Evolutionary conservation across 2,888 invertebrate genomes (phyloP).

Genomic region (Thymelicus lineola): DNA sequence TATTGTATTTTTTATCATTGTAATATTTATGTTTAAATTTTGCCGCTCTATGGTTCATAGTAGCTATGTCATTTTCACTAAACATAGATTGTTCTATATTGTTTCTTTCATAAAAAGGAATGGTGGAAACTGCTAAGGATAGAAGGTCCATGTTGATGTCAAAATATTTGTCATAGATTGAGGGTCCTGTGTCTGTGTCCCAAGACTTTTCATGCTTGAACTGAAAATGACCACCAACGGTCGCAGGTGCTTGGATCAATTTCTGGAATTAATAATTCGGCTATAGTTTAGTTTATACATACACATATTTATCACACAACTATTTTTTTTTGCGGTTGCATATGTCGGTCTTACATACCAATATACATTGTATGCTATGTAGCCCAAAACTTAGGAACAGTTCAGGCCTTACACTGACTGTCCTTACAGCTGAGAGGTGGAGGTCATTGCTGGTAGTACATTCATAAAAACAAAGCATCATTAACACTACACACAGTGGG

Average conservation of each 20-base stretch:
- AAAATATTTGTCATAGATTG: conserved; percentile 77
- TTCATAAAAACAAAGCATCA: too few species aligned
- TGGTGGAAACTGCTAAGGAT: conserved; percentile 64
- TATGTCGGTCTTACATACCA: too few species aligned
- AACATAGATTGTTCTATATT: conserved; percentile 62
- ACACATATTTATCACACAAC: too few species aligned
- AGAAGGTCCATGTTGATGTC: conserved; percentile 72
- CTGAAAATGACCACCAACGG: conserved; percentile 79
- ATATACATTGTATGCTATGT: too few species aligned
- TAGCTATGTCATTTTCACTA: conserved; percentile 64
- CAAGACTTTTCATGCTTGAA: conserved; percentile 82
- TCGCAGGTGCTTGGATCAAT: conserved; percentile 70
- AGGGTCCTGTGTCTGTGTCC: conserved; percentile 66
- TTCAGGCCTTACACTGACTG: too few species aligned
- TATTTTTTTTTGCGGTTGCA: too few species aligned
- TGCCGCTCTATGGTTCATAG: conserved; percentile 70
- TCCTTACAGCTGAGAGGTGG: too few species aligned
- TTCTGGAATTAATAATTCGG: conserved; percentile 58
- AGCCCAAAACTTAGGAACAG: too few species aligned
- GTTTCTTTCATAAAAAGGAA: conserved; percentile 77
- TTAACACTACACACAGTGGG: too few species aligned
- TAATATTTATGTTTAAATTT: conserved; percentile 75
- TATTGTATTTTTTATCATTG: conserved; percentile 65
- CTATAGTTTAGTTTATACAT: neutral
- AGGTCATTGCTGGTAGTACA: too few species aligned